phyloP scores from a whole-genome alignment of 1,140 invertebrate genomes.

The Nephila pilipes region DNA sequence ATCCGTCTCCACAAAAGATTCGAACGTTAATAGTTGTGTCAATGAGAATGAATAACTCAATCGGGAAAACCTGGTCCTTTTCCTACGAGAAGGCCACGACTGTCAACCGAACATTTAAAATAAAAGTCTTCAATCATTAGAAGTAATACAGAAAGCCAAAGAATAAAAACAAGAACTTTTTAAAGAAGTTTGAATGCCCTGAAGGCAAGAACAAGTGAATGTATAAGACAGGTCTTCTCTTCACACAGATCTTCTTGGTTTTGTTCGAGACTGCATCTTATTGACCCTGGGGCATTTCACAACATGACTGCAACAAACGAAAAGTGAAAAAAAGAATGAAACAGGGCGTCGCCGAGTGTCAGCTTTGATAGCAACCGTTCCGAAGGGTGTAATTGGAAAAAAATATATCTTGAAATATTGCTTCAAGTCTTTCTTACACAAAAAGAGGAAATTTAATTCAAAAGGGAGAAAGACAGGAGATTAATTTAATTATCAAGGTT shows the following conservation, averaged over 20 bases:
- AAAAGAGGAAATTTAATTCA: not conserved
- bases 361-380: not conserved
- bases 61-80: too few relatives aligned
- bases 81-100: too few relatives aligned
- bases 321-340: not conserved
- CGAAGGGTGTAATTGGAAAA: constrained; percentile 4
- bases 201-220: not conserved
- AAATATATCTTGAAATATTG: not conserved
- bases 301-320: not conserved
- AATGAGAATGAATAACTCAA: too few relatives aligned
- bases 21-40: too few relatives aligned
- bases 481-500: too few relatives aligned
- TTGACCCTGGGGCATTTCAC: not conserved
- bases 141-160: too few relatives aligned
- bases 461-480: not conserved
- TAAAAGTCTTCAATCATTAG: too few relatives aligned
- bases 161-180: too few relatives aligned
- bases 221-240: not conserved
- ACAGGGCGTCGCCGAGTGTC: constrained; percentile 13
- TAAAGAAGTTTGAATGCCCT: too few relatives aligned
- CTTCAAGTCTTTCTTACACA: not conserved
- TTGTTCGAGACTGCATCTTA: not conserved
- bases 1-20: too few relatives aligned
- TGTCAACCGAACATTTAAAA: too few relatives aligned
- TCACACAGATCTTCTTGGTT: not conserved